These are phyloP conservation scores for Acipenser ruthenus DNA, from an alignment of 2,797 vertebrate species.

Conservation along the genomic window DNA sequence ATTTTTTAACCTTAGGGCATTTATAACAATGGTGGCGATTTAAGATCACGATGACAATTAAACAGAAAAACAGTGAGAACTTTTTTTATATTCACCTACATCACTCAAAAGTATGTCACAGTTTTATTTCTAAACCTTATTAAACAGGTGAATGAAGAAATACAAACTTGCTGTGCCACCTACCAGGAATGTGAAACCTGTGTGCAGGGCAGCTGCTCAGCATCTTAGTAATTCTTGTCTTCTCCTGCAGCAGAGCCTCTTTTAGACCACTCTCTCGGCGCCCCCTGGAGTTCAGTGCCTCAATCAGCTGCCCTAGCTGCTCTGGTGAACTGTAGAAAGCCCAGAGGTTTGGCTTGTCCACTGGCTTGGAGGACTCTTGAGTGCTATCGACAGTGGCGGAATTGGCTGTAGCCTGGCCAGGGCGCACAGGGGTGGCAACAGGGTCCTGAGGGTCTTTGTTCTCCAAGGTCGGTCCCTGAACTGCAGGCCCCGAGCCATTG, in stretches of 20 bases:
- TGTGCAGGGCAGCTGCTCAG: slow-evolving; percentile 57
- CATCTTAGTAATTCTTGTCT: slow-evolving; percentile 61
- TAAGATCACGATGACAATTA: too few species aligned
- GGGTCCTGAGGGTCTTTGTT: too few species aligned
- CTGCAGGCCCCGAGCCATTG: neutral
- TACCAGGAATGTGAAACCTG: slow-evolving; percentile 73
- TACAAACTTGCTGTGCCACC: neutral
- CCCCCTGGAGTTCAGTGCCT: slow-evolving; percentile 85
- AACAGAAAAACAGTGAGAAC: too few species aligned
- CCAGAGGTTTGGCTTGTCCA: slow-evolving; percentile 85
- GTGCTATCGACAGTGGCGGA: slow-evolving; percentile 33
- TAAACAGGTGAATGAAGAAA: too few species aligned
- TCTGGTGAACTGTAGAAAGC: slow-evolving; percentile 79
- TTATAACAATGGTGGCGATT: too few species aligned
- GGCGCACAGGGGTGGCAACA: slow-evolving; percentile 18
- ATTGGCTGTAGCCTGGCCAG: slow-evolving; percentile 39
- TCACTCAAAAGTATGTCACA: too few species aligned
- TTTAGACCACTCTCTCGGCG: slow-evolving; percentile 81
- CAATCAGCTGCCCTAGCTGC: slow-evolving; percentile 81
- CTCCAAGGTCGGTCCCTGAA: too few species aligned
- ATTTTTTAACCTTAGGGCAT: too few species aligned
- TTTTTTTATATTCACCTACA: too few species aligned
- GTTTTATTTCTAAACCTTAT: too few species aligned
- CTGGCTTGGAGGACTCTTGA: slow-evolving; percentile 49
- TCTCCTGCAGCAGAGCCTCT: slow-evolving; percentile 84